A percentile compares a stretch with the other conserved stretches of the same genome.
Evolutionary conservation across 2,797 vertebrate species (phyloP).

Genomic region (Hafferia zeledoni): DNA sequence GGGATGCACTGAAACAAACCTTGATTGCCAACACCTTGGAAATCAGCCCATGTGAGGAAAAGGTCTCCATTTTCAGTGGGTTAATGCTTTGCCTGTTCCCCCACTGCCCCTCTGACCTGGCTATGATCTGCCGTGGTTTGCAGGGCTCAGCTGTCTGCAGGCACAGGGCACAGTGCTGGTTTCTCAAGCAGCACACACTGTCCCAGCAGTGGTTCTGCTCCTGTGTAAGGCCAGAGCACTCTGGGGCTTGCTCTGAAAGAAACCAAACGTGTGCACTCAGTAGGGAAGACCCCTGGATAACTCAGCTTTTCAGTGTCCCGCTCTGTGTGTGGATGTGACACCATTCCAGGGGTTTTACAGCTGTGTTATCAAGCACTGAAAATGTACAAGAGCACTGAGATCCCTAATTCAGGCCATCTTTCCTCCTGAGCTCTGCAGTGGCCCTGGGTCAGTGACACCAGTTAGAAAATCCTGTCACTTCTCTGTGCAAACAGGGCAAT

Average conservation of each 20-base stretch:
- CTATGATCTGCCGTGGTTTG: not conserved
- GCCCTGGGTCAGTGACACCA: not conserved
- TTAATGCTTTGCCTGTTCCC: not conserved
- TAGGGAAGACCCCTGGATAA: not conserved
- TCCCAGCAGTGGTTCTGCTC: not conserved
- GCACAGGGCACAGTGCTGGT: not conserved
- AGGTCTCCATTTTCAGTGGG: not conserved
- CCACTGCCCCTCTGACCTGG: not conserved
- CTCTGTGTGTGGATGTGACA: rapidly evolving
- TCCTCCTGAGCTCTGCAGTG: not conserved
- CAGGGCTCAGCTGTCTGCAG: not conserved
- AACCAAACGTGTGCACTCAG: not conserved
- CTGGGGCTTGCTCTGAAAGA: not conserved
- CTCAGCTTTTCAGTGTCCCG: not conserved
- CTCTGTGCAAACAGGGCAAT: not conserved
- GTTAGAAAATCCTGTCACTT: not conserved
- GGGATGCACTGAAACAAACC: not conserved
- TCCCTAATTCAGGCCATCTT: not conserved
- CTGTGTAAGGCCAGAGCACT: not conserved
- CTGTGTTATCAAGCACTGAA: not conserved
- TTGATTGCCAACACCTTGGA: not conserved
- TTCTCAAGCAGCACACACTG: not conserved
- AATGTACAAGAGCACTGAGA: not conserved
- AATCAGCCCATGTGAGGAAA: not conserved
- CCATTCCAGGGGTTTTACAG: not conserved